phyloP scores from a whole-genome alignment of 2,797 vertebrate genomes.

The Percopsis omiscomaycus region DNA sequence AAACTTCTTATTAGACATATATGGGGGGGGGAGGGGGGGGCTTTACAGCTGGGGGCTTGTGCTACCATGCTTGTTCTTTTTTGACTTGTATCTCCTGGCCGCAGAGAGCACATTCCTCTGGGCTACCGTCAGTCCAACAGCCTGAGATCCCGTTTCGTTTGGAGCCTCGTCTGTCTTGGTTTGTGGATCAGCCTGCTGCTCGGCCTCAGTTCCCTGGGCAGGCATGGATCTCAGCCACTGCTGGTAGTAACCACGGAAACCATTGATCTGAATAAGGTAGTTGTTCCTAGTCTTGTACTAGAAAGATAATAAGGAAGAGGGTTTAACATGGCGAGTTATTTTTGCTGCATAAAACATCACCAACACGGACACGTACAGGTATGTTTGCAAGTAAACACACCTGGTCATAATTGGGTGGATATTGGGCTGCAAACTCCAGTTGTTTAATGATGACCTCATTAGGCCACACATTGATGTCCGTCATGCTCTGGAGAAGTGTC shows the following conservation, averaged over 20 bases:
- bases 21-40: background rate
- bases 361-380: background rate
- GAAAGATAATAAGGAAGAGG: slow-evolving; percentile 12
- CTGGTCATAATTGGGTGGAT: slow-evolving; percentile 88
- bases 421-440: slow-evolving; percentile 89
- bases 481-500: slow-evolving; percentile 85
- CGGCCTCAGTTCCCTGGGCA: slow-evolving; percentile 67
- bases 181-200: slow-evolving; percentile 19
- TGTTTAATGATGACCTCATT: slow-evolving; percentile 90
- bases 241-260: slow-evolving; percentile 93
- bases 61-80: slow-evolving; percentile 12
- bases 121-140: slow-evolving; percentile 25
- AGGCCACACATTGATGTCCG: slow-evolving; percentile 75
- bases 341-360: background rate
- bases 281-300: slow-evolving; percentile 88
- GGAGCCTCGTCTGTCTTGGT: background rate
- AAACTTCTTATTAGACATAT: no score
- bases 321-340: background rate
- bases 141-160: slow-evolving; percentile 13
- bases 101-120: slow-evolving; percentile 51
- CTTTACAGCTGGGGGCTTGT: background rate
- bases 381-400: slow-evolving; percentile 64
- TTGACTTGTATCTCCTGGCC: slow-evolving; percentile 36
- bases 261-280: slow-evolving; percentile 90
- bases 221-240: slow-evolving; percentile 88